Base-by-base conservation (phyloP, 2,888 invertebrate species). In the Odiellus spinosus region DNA sequence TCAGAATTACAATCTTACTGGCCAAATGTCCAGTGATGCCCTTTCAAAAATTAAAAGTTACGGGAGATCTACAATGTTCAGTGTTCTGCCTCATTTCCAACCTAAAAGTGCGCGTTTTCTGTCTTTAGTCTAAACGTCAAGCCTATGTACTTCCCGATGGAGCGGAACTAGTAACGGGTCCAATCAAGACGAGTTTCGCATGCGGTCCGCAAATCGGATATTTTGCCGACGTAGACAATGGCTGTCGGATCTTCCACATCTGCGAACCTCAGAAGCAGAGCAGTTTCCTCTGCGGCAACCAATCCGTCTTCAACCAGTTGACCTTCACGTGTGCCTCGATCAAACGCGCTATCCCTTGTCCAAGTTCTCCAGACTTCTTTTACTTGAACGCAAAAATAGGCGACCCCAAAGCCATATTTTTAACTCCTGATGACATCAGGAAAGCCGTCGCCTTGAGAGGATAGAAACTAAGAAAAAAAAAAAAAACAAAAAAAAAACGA, bases 131-230 rank as follows among this genome's bases (percentile, higher is more conserved):
- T 2, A 45, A 40, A 18, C 21, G 35, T 12, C 40, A 47, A 2
- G 45, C 19, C 3, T 52, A 52, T 32, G 17, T 36, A 12, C 42
- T 52, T 3, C 52, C 52, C 11, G 49, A 52, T 26, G 52, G 52
- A 11, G 52, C 52, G 8, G 67, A 69, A 35, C 46, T 57, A 18
- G 52, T 60, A 5, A 53, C 61, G 14, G 55, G 58, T 14, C 61
- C 59, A 36, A 57, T 60, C 34, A 56, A 54, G 34, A 52, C 53
- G n/a, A 60, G 60, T 21, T 56, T 63, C 50, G 58, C 58, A 19
- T 59, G 56, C 21, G 57, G 57, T 10, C 53, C 53, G 35, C 40
- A 42, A 6, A 46, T 50, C 36, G 56, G 56, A 2, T 56, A 56
- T 42, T 56, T 55, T 39, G 56, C 55, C 6, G 56, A 56, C 38